Conservation (phyloP, 2,888 invertebrate species). For the Heliconius aoede region DNA sequence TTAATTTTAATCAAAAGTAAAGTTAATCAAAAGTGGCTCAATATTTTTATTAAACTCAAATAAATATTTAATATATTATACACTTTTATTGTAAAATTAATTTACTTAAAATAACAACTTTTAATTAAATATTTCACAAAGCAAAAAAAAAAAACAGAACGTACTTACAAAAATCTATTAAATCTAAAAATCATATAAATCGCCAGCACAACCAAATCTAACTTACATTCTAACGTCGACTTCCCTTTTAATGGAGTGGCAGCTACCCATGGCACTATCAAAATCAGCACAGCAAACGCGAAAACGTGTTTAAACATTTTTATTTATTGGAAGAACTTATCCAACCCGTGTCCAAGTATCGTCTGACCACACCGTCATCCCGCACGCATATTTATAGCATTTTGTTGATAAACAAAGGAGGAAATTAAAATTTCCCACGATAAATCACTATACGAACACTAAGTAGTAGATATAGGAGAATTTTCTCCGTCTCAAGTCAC, state of each 20-base stretch:
- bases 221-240: conserved; percentile 53
- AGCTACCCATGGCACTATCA: conserved; percentile 50
- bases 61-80: no score
- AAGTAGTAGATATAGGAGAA: conserved; percentile 10
- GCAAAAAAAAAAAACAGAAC: neutral
- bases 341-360: conserved; percentile 30
- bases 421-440: conserved; percentile 32
- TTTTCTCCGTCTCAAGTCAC: conserved; percentile 12
- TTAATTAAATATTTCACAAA: neutral
- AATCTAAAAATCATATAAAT: neutral
- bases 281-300: conserved; percentile 54
- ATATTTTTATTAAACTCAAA: no score
- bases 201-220: conserved; percentile 16
- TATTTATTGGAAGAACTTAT: conserved; percentile 20
- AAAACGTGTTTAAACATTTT: conserved; percentile 61
- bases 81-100: neutral
- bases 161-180: neutral
- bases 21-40: no score
- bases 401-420: conserved; percentile 42
- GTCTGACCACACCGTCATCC: conserved; percentile 33
- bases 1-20: no score
- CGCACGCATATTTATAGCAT: conserved; percentile 41
- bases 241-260: conserved; percentile 52
- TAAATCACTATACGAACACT: conserved; percentile 7
- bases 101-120: neutral